phyloP scores from a whole-genome alignment of 2,113 vertebrate genomes.

The Dicaeum eximium region DNA sequence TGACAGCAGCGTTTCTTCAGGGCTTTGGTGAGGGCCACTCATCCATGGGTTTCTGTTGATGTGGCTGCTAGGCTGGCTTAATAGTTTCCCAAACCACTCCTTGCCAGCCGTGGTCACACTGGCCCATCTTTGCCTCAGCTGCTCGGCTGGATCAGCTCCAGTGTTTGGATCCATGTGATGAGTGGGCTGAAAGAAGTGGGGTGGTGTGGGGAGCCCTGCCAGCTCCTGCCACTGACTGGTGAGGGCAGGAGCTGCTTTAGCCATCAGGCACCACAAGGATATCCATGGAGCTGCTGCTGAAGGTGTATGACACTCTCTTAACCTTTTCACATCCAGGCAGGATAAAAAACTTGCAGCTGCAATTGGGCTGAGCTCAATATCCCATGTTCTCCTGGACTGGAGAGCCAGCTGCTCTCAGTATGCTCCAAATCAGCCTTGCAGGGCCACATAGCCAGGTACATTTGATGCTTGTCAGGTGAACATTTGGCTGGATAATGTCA shows the following conservation, averaged over 20 bases:
- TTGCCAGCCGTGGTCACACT: rapidly evolving
- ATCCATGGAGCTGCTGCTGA: neutral
- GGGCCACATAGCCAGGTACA: too few relatives aligned
- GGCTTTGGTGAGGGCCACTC: rapidly evolving
- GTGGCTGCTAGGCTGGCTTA: neutral
- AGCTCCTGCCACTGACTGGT: rapidly evolving
- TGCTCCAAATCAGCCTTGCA: neutral
- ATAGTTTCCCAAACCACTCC: neutral
- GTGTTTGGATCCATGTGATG: neutral
- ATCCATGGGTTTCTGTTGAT: neutral
- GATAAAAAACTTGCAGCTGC: neutral
- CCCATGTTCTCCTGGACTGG: rapidly evolving
- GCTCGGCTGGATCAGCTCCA: neutral
- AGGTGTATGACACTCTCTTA: neutral
- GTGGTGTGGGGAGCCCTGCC: neutral
- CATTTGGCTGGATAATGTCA: neutral
- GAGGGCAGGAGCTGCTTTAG: neutral
- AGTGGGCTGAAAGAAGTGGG: neutral
- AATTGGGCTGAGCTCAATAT: neutral
- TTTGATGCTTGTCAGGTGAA: neutral
- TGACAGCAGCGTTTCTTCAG: neutral
- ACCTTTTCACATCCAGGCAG: neutral
- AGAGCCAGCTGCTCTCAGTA: neutral
- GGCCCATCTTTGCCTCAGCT: neutral
- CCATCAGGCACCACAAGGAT: neutral